Evolutionary conservation across 2,113 vertebrate genomes (phyloP), one percentile per base, ranked within the genome.

Genomic region (Protomyctophum bolini): DNA sequence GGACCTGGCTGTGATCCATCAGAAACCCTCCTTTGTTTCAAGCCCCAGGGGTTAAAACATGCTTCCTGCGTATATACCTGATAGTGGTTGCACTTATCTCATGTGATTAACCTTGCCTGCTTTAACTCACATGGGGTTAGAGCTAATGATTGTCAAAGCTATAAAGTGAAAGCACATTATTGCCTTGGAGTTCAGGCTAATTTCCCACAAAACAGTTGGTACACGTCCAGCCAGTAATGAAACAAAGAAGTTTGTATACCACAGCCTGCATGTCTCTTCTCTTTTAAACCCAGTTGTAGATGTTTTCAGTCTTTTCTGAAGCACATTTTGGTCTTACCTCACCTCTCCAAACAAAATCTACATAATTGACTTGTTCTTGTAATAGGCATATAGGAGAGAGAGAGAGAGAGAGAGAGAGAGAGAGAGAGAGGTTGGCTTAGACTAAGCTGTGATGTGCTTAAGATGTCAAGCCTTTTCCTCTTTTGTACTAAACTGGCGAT

Each of bases 401-500:
- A 10, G 45, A 59, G 67, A 51, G 41, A 69, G 46, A 51, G 49
- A 29, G 48, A 8, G 47, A n/a, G 12, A 45, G 48, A 46, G 52
- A 15, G 29, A 8, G 49, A 62, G 48, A 62, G 58, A n/a, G 41
- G 3, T 52, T 60, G 67, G 66, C 72, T n/a, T n/a, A n/a, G n/a
- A 56, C 48, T 64, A 73, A 60, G 54, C 52, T 58, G 46, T 45
- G 66, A 67, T 66, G 72, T 63, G 59, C 57, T 75, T 81, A 78
- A 86, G 84, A 80, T 65, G 82, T 83, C 83, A 81, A 68, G 15
- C 15, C 52, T 73, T 67, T 65, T 15, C 15, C 54, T 77, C 78
- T 86, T 88, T 92, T 93, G 89, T 94, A 81, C 86, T 2, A 0
- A 81, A 85, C 85, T 92, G 94, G 94, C 93, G 93, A 93, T 91